Conservation (phyloP, 2,888 invertebrate genomes). For the Agapostemon virescens region DNA sequence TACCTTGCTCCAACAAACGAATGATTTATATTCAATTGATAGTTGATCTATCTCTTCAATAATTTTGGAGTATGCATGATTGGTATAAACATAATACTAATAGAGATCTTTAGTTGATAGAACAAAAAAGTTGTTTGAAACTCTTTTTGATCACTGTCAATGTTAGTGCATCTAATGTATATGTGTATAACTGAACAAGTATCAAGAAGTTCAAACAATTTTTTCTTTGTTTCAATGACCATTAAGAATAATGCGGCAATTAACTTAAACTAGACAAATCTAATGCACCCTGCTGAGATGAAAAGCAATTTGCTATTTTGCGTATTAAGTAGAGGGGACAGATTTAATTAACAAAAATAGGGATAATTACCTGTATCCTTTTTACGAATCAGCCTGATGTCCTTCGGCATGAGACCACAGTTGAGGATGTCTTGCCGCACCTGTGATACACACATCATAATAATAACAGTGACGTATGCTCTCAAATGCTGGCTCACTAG, state of each 20-base stretch:
- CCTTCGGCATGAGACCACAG: conserved; percentile 88
- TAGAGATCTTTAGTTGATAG: conserved; percentile 22
- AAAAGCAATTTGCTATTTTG: conserved; percentile 48
- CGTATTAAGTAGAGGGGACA: conserved; percentile 41
- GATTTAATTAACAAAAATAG: conserved; percentile 22
- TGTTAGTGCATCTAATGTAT: not conserved
- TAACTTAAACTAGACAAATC: conserved; percentile 35
- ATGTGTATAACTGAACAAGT: not conserved
- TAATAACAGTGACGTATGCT: conserved; percentile 67
- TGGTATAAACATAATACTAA: conserved; percentile 45
- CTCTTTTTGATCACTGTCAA: not conserved
- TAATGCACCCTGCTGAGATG: conserved; percentile 43
- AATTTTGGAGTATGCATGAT: conserved; percentile 54
- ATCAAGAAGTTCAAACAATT: conserved; percentile 39
- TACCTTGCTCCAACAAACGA: conserved; percentile 56
- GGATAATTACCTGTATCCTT: conserved; percentile 90
- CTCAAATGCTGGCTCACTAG: conserved; percentile 61
- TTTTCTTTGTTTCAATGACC: conserved; percentile 14
- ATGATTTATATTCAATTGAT: conserved; percentile 39
- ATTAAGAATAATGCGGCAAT: conserved; percentile 24
- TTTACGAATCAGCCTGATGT: conserved; percentile 91
- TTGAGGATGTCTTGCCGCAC: conserved; percentile 89
- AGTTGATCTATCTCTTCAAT: conserved; percentile 30
- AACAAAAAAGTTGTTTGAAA: conserved; percentile 49
- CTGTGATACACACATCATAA: conserved; percentile 81